Evolutionary conservation across 1,140 invertebrate species (phyloP), one percentile per base, ranked within the genome.

Genomic region (Laupala kohalensis): DNA sequence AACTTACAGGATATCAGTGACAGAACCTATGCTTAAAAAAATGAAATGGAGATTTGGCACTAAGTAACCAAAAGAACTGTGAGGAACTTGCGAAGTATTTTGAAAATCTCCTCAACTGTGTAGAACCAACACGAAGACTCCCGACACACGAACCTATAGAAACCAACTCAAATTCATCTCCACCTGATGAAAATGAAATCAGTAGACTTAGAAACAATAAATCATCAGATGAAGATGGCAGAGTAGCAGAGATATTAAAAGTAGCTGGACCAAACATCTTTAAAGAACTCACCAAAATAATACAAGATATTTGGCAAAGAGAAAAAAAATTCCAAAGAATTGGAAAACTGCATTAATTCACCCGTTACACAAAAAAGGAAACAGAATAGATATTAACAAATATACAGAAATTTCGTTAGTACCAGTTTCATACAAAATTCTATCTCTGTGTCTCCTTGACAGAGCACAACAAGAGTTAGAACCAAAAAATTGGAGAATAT

Each of bases 311-410:
- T 63, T 76, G 75, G 71, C 70, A 67, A 68, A 28, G 69, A 29
- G 73, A 65, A 53, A 72, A 37, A 15, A 76, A 69, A 74, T 76
- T 25, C 76, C 75, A n/a, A 19, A 13, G 12, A 26, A 69, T 12
- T 78, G 76, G 76, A 77, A 75, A 65, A 71, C 25, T 67, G 73
- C 69, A 66, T 15, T 74, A 23, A 74, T 76, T 73, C 64, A 73
- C 64, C 72, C 72, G 24, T 67, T 75, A 37, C 68, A 67, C 67
- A 74, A 76, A 74, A 72, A 64, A 69, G 75, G 75, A 13, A 69
- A 74, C 64, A 73, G 70, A 69, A 69, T 26, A 64, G 67, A 67
- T 24, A 30, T 37, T 25, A 74, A 69, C 69, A 70, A 73, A 19
- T 74, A 69, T 64, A 73, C 30, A 71, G 70, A 27, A 19, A 72